Evolutionary conservation across 2,797 vertebrate species (phyloP).

Genomic region (Botia almorhae): DNA sequence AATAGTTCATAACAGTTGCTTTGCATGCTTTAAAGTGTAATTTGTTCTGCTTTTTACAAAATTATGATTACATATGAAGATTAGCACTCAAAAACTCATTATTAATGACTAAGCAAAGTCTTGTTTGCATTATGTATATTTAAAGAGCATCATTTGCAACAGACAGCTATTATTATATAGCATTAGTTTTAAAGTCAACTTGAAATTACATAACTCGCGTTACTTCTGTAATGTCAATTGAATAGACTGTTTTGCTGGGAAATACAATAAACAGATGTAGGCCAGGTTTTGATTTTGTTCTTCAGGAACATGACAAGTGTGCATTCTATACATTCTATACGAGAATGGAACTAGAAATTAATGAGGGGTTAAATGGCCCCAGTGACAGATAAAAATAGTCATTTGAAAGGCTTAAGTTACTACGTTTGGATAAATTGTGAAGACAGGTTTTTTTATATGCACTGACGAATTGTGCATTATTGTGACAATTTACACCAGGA

Average conservation of each 20-base stretch:
- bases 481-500: background rate
- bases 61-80: background rate
- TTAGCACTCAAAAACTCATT: background rate
- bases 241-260: background rate
- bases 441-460: background rate
- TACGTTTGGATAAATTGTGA: background rate
- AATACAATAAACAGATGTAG: background rate
- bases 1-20: slow-evolving; percentile 27
- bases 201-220: background rate
- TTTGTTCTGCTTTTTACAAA: slow-evolving; percentile 51
- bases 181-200: slow-evolving; percentile 26
- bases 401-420: background rate
- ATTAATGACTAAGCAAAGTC: slow-evolving; percentile 5
- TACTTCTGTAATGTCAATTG: background rate
- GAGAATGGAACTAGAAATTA: background rate
- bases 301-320: background rate
- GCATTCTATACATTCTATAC: background rate
- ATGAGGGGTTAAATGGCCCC: background rate
- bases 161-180: slow-evolving; percentile 35
- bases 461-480: background rate
- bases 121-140: slow-evolving; percentile 50
- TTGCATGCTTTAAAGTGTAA: slow-evolving; percentile 62
- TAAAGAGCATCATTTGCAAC: slow-evolving; percentile 11
- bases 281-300: background rate
- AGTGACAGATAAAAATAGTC: background rate